These are phyloP conservation scores for Mesorhabditis spiculigera DNA, from an alignment of 2,888 invertebrate species.

Conservation along the genomic window DNA sequence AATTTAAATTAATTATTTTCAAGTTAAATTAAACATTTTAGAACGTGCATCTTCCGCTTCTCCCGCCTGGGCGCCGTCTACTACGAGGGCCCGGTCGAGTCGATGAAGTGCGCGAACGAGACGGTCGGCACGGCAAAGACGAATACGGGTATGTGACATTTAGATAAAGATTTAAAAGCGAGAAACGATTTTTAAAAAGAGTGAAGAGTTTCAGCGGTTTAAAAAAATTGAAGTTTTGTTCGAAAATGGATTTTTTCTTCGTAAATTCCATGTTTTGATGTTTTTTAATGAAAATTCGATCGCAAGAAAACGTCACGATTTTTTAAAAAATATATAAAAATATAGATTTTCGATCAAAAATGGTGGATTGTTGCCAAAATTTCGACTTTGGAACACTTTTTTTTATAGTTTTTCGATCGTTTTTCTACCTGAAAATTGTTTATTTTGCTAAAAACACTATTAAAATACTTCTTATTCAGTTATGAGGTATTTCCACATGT, in stretches of 20 bases:
- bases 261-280: neutral
- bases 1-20: neutral
- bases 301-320: too few species aligned
- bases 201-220: neutral
- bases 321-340: too few species aligned
- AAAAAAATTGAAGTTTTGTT: neutral
- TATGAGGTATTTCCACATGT: too few species aligned
- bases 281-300: neutral
- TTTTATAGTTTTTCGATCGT: too few species aligned
- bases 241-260: conserved; percentile 15
- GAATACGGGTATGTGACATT: conserved; percentile 31
- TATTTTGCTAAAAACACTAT: too few species aligned
- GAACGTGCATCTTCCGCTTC: conserved; percentile 38
- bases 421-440: too few species aligned
- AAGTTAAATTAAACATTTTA: conserved; percentile 13
- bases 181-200: neutral
- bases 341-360: too few species aligned
- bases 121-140: conserved; percentile 36
- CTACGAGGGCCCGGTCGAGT: conserved; percentile 50
- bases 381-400: too few species aligned
- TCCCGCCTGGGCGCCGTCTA: conserved; percentile 28
- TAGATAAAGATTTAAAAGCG: neutral
- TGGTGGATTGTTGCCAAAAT: too few species aligned
- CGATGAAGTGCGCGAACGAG: conserved; percentile 50
- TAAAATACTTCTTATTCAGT: too few species aligned